Evolutionary conservation across 2,797 vertebrate genomes (phyloP).

Genomic region (Philypnodon macrostomus): DNA sequence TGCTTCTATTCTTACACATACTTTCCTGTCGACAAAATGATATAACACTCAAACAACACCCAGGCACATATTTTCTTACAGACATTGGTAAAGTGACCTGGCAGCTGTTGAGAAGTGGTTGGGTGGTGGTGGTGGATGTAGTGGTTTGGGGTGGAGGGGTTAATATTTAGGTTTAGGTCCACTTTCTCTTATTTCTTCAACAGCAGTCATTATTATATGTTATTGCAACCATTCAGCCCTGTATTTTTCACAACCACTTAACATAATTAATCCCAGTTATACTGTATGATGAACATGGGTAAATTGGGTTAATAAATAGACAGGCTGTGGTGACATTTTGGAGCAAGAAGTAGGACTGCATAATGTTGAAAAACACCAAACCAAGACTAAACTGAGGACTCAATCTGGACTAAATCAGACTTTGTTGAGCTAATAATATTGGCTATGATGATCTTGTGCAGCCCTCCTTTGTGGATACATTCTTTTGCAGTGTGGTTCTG

Average conservation of each 20-base stretch:
- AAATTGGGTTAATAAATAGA: constrained; percentile 6
- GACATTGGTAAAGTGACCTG: constrained; percentile 57
- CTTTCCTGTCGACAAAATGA: constrained; percentile 44
- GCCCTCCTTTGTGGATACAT: constrained; percentile 12
- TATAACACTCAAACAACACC: constrained; percentile 50
- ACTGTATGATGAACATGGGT: constrained; percentile 35
- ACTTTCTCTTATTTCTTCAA: constrained; percentile 46
- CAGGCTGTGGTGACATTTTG: not conserved
- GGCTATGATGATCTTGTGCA: no score
- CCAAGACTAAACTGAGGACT: no score
- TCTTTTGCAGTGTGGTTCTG: constrained; percentile 1
- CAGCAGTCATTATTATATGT: constrained; percentile 41
- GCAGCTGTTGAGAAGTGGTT: constrained; percentile 61
- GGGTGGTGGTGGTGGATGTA: not conserved
- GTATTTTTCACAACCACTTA: constrained; percentile 27
- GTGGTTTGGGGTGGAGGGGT: not conserved
- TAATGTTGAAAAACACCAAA: no score
- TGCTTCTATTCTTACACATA: constrained; percentile 23
- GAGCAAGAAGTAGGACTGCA: no score
- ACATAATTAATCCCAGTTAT: constrained; percentile 43
- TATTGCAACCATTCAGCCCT: constrained; percentile 14
- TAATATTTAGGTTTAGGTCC: constrained; percentile 32
- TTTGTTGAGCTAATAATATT: no score
- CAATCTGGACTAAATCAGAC: no score
- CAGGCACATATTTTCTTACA: constrained; percentile 46